Evolutionary conservation across 1,140 invertebrate species (phyloP), one percentile per base, ranked within the genome.

Genomic region (Akabosia matsudoensis): DNA sequence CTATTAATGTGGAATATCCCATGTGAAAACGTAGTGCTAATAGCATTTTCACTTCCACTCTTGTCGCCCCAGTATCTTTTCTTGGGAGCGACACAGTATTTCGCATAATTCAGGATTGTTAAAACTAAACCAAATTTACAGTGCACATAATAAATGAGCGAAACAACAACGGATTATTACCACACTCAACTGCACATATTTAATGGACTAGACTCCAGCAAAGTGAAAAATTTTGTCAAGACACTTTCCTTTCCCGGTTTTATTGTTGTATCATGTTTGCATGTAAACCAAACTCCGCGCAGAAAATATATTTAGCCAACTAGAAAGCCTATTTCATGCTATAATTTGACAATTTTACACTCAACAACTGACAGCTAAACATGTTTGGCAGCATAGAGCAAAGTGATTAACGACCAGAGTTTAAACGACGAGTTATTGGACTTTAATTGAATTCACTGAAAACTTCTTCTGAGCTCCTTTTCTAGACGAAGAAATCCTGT

Each of bases 351-450:
- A n/a, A n/a, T n/a, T n/a, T n/a, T n/a, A 18, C 37, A 45, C 7
- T 45, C 37, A 45, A 45, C n/a, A n/a, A n/a, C n/a, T n/a, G 37
- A 10, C 7, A 45, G 18, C 37, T n/a, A 56, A 22, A 4, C 4
- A 22, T 56, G 54, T 56, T n/a, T 56, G 54, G 54, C 54, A 56
- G 22, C 54, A 24, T 56, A 56, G 24, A 56, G 54, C 22, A 56
- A 56, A 56, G 54, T 56, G 54, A 56, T 56, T 56, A 56, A 56
- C 54, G 54, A 22, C 54, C 14, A 56, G 54, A 56, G 54, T 56
- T 56, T 13, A 56, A 24, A 13, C 3, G 54, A 56, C 14, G 54
- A 56, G 54, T 56, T 56, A 56, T 56, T 56, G 54, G 54, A 56
- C 24, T 56, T 56, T 56, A 56, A 56, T 56, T 56, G 54, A 56